Conservation (phyloP, 2,888 invertebrate species). For the Tenthredo scrophulariae region DNA sequence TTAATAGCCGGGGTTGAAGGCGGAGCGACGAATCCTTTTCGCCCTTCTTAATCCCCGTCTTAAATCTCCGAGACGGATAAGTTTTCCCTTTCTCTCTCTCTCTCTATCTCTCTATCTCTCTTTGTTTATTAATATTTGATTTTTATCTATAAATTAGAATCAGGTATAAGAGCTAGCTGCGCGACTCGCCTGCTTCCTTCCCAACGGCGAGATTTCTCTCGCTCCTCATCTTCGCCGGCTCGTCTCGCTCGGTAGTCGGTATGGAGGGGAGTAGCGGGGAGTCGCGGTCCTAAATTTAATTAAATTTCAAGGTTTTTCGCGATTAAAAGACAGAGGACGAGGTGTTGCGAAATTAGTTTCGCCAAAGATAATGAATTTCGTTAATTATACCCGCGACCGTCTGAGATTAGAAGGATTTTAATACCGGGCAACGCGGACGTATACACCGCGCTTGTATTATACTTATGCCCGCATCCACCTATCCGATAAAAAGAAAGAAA, state of each 20-base stretch:
- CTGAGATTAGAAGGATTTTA: constrained; percentile 48
- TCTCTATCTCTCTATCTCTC: not conserved
- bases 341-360: constrained; percentile 76
- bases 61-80: constrained; percentile 16
- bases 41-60: constrained; percentile 6
- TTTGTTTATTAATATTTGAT: constrained; percentile 17
- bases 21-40: not conserved
- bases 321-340: constrained; percentile 74
- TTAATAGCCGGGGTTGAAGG: not conserved
- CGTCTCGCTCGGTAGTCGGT: not conserved
- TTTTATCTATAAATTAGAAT: constrained; percentile 38
- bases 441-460: not conserved
- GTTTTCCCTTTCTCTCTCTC: not conserved
- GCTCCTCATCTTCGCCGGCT: constrained; percentile 18
- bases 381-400: constrained; percentile 72
- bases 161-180: not conserved
- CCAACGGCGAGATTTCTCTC: constrained; percentile 19
- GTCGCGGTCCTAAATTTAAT: constrained; percentile 76
- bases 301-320: constrained; percentile 78
- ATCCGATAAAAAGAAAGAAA: not conserved
- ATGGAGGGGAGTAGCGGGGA: not conserved
- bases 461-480: not conserved
- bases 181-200: constrained; percentile 45
- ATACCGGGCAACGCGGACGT: constrained; percentile 17
- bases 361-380: constrained; percentile 76